Conservation (phyloP, 37 sponge, comb jelly and placozoan genomes). For the Chondrosia reniformis region DNA sequence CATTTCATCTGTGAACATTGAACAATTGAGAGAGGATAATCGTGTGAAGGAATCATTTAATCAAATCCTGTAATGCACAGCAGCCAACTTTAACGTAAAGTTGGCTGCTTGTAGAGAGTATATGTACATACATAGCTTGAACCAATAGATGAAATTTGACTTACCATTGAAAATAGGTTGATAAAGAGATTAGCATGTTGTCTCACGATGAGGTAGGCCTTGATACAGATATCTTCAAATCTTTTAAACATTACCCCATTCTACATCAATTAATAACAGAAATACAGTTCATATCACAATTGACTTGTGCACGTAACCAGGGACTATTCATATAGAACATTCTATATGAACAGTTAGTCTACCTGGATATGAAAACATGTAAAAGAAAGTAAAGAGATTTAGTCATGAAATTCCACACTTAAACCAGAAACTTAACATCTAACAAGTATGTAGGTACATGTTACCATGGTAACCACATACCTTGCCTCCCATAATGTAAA, state of each 20-base stretch:
- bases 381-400: not conserved
- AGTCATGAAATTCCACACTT: not conserved
- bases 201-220: constrained; percentile 82
- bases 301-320: too few species aligned
- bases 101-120: too few species aligned
- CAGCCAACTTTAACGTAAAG: too few species aligned
- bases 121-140: too few species aligned
- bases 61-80: too few species aligned
- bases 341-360: not conserved
- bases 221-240: constrained; percentile 74
- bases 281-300: too few species aligned
- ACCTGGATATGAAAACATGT: too few species aligned
- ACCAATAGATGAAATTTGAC: too few species aligned
- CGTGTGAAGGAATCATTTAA: not conserved
- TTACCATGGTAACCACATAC: constrained; percentile 28
- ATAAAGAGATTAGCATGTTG: constrained; percentile 81
- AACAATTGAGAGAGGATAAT: not conserved
- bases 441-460: not conserved
- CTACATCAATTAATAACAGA: constrained; percentile 18
- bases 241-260: constrained; percentile 52
- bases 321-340: too few species aligned
- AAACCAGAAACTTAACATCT: not conserved
- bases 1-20: constrained; percentile 78
- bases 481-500: constrained; percentile 90
- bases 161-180: constrained; percentile 88